Evolutionary conservation across 2,113 vertebrate species (phyloP), one percentile per base, ranked within the genome.

Genomic region (Psophia crepitans): DNA sequence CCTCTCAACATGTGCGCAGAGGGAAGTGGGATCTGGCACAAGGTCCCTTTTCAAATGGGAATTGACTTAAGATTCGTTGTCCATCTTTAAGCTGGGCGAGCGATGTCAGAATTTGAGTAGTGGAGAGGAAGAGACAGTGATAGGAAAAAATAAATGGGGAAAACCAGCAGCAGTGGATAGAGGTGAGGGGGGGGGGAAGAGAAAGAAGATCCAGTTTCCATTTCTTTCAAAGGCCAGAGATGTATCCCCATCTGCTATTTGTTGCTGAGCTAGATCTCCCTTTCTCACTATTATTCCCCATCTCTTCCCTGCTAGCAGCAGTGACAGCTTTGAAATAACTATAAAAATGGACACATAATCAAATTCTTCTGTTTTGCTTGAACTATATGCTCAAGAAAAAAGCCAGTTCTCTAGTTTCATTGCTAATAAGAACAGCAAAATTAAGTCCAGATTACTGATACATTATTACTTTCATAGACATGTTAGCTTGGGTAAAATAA

Each of bases 121-220:
- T 64, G 79, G 33, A 95, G 51, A 80, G 68, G 43, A 92, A 87
- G 33, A 75, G 51, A 84, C 1, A 46, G 33, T n/a, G 10, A 76
- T 46, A 91, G 89, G 86, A 76, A 94, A 97, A 96, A 92, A 70
- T 71, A 81, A 90, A 84, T 18, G 33, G 51, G 39, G 64, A 87
- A 96, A 93, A 93, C 1, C 68, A 84, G 83, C 89, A 84, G 61
- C 39, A 32, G 14, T 90, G 75, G 49, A 56, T 37, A 49, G 44
- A 57, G 11, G 13, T 5, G 19, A 5, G 4, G 4, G 37, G 14
- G 19, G 4, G 9, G 2, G 16, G 8, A 57, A 76, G 12, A 24
- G 64, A 64, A 89, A 92, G 68, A 83, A 89, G 51, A 49, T 93
- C 41, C 61, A 81, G 60, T 95, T 93, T 97, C 92, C 84, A 49